Percentiles rank a stretch among this genome's conserved stretches.
These are phyloP conservation scores for Magallana nippona DNA, from an alignment of 2,888 invertebrate genomes.

Conservation along the genomic window DNA sequence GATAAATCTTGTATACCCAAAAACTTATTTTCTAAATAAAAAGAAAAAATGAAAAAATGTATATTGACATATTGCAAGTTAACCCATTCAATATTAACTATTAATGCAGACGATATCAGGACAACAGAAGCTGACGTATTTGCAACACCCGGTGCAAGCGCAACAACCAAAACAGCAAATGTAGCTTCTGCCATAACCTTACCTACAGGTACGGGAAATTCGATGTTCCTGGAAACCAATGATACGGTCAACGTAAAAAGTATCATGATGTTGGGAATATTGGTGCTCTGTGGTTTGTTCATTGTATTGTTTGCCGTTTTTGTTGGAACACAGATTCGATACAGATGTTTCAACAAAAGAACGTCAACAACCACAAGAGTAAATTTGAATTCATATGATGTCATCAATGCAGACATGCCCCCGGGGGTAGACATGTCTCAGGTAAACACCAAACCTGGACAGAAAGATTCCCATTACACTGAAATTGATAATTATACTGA, in stretches of 20 bases:
- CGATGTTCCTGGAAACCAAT: background rate
- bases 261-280: background rate
- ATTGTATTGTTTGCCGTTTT: background rate
- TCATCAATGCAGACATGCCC: background rate
- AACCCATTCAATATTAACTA: too few relatives aligned
- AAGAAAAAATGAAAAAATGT: too few relatives aligned
- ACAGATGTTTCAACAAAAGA: background rate
- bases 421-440: background rate
- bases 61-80: too few relatives aligned
- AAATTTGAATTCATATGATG: background rate
- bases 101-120: too few relatives aligned
- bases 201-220: background rate
- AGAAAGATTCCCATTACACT: background rate
- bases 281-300: background rate
- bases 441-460: background rate
- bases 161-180: too few relatives aligned
- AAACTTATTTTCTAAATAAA: too few relatives aligned
- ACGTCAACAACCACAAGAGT: background rate
- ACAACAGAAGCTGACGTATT: too few relatives aligned
- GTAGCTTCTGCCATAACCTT: too few relatives aligned
- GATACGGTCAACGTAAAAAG: background rate
- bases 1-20: too few relatives aligned
- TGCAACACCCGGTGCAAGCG: too few relatives aligned
- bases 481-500: slow-evolving; percentile 4
- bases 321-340: background rate